phyloP scores from a whole-genome alignment of 1,140 invertebrate species.

The Aethina tumida region DNA sequence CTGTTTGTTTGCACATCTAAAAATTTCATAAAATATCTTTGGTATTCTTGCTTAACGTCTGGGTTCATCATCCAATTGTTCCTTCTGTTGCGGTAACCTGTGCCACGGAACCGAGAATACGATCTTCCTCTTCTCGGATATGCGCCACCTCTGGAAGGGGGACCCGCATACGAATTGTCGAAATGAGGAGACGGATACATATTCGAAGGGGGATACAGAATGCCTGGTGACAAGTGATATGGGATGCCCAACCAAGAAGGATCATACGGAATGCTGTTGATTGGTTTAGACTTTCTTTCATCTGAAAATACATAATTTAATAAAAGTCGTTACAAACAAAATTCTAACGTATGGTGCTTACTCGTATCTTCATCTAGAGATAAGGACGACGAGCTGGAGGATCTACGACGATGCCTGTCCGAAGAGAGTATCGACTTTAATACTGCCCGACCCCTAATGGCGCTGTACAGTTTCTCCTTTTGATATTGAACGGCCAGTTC shows the following conservation, averaged over 20 bases:
- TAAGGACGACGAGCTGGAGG: slow-evolving; percentile 20
- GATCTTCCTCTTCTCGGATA: slow-evolving; percentile 11
- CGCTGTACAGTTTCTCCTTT: slow-evolving; percentile 43
- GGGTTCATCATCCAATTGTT: slow-evolving; percentile 27
- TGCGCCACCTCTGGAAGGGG: slow-evolving; percentile 9
- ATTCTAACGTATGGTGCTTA: not conserved
- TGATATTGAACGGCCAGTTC: slow-evolving; percentile 45
- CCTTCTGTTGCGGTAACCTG: slow-evolving; percentile 2
- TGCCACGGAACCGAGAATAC: slow-evolving; percentile 19
- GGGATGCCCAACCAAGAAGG: slow-evolving; percentile 9
- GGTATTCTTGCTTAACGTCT: slow-evolving; percentile 26
- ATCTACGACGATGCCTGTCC: slow-evolving; percentile 15
- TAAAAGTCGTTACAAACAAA: not conserved
- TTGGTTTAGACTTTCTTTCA: not conserved
- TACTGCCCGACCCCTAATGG: slow-evolving; percentile 40
- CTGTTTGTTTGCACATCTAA: slow-evolving; percentile 18
- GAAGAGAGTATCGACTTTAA: slow-evolving; percentile 30
- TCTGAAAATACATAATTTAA: not conserved
- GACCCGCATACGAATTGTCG: slow-evolving; percentile 6
- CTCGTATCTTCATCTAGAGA: slow-evolving; percentile 15
- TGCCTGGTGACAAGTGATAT: slow-evolving; percentile 3
- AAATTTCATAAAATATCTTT: slow-evolving; percentile 18
- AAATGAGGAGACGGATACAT: no score
- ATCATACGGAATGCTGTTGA: slow-evolving; percentile 3
- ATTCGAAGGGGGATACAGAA: not conserved